Percentiles rank a stretch among this genome's conserved stretches.
These are phyloP conservation scores for Adelges cooleyi DNA, from an alignment of 1,140 invertebrate genomes.

Conservation along the genomic window DNA sequence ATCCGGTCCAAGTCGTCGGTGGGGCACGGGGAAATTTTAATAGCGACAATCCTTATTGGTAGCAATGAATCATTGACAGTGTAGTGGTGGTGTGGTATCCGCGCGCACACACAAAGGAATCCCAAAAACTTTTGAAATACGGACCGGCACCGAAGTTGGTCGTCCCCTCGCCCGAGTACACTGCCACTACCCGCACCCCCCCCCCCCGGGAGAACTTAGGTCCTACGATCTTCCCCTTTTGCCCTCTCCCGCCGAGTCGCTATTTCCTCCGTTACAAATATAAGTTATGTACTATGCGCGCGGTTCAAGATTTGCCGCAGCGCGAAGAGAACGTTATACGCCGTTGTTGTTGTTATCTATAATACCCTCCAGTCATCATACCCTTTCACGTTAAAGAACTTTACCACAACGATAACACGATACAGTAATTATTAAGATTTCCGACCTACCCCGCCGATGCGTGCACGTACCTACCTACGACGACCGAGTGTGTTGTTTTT, in stretches of 20 bases:
- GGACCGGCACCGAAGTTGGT: not conserved
- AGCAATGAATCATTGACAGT: conserved; percentile 11
- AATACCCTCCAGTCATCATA: not conserved
- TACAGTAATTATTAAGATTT: not conserved
- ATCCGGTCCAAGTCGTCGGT: not conserved
- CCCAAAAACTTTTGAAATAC: conserved; percentile 17
- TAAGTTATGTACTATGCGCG: not conserved
- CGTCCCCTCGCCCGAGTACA: not conserved
- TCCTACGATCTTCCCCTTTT: not conserved
- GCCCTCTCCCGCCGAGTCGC: not conserved
- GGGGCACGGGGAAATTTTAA: not conserved
- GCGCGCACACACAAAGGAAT: not conserved
- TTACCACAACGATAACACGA: not conserved
- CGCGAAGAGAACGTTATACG: not conserved
- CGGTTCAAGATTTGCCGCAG: not conserved
- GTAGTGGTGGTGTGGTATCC: too few relatives aligned
- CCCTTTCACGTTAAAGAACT: not conserved
- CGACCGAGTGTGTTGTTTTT: too few relatives aligned
- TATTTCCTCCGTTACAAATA: not conserved
- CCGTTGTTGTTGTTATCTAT: not conserved
- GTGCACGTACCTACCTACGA: too few relatives aligned
- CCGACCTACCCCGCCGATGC: not conserved
- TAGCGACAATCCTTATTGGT: conserved; percentile 18
- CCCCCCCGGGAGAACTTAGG: not conserved
- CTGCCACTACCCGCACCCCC: not conserved